Base-by-base conservation (phyloP, 92 coral and sea anemone genomes). In the Actinernus sp. region DNA sequence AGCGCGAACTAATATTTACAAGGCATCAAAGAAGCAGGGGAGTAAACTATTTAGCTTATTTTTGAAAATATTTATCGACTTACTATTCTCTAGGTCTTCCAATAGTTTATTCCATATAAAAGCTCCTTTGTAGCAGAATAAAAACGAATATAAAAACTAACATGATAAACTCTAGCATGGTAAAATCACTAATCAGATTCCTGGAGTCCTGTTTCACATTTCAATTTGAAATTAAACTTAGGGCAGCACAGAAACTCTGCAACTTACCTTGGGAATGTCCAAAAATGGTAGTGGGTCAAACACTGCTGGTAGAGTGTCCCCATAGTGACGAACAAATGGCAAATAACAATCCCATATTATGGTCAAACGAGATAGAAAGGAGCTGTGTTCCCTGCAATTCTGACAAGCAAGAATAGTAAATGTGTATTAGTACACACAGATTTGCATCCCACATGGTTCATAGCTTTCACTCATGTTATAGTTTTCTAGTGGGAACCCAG, bases 261-360 rank as follows among this genome's bases (percentile, higher is more conserved):
- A 69, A 48, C 62, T 31, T 79, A 95, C 99, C 81, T 95, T 89
- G 29, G 93, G 91, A 47, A 86, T 63, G 6, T 89, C 85, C 31
- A 87, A 76, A 30, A 87, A 91, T 49, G 97, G 97, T 27, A 95
- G 40, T 49, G 97, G 95, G 58, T 91, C 88, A 69, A 95, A 95
- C 33, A 95, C 96, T 23, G 92, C 93, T 11, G 99, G 99, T 47
- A 95, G 73, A 55, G 82, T 79, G 52, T 95, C 97, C 13, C 99
- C 99, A 95, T 95, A 95, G 76, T 95, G 88, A 44, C 99, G 99
- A 38, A 88, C 79, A 73, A 95, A 95, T 44, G 93, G 96, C 58
- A 95, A 51, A 52, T 91, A 95, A 65, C 93, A 92, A 57, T 95
- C 97, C 97, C 97, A 95, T 26, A 95, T 87, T 3, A 83, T 74